Base-by-base conservation (phyloP, 2,113 vertebrate species). In the Xerus inauris region DNA sequence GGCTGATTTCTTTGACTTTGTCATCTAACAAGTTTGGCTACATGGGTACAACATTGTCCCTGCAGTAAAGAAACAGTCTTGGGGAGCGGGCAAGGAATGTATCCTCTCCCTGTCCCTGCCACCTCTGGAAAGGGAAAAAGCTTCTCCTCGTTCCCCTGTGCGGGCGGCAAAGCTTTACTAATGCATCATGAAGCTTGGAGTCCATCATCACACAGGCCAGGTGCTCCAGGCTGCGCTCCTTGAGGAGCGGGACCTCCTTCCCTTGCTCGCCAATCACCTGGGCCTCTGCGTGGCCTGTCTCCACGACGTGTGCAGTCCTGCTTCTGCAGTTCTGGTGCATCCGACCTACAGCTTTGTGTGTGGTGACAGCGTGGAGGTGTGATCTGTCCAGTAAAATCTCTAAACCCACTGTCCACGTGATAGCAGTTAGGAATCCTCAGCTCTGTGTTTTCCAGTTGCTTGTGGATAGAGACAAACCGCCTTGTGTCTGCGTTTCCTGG, bases 61-160 rank as follows among this genome's bases (percentile, higher is more conserved):
- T 32, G 49, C 51, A 19, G 19, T 47, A 65, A 65, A 88, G 65
- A n/a, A 28, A 9, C n/a, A 3, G 54, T 42, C 72, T 75, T 51
- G 19, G 20, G 26, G 30, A 30, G 32, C 8, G 14, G 2, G 8
- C 4, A 2, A 5, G 8, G 9, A 30, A 72, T 12, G 0, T 2
- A 4, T 32, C 14, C 49, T 1, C 26, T 45, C 51, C 26, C 45
- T 8, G 0, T 22, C 26, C 47, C 6, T 24, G 9, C 51, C 76
- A 80, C 42, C 85, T 77, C 71, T 45, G n/a, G 42, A 72, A 72
- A 94, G 85, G 47, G 16, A 57, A 13, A 42, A 69, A 45, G 24
- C 51, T 54, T 10, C 20, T 72, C 12, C 62, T 87, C 40, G 26
- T 47, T 47, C 75, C 73, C n/a, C 40, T 47, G 28, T 32, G 14